Conservation (phyloP, 2,797 vertebrate genomes). For the Melanotaenia parkinsoni region DNA sequence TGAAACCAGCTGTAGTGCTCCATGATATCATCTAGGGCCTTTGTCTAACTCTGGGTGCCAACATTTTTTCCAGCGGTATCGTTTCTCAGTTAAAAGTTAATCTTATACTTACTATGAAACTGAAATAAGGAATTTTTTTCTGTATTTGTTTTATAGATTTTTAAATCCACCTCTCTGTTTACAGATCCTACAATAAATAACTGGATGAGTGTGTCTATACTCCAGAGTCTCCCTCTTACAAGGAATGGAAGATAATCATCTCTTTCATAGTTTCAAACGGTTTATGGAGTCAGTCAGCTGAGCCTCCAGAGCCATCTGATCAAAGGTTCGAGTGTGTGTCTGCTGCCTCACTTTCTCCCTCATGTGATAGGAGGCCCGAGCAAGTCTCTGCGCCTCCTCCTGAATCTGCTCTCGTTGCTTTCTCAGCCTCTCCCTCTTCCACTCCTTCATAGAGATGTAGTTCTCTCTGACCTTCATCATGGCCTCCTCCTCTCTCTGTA, state of each 20-base stretch:
- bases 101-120: no score
- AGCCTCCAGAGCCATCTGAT: constrained; percentile 77
- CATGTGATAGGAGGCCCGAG: constrained; percentile 79
- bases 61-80: not conserved
- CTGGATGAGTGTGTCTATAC: not conserved
- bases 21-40: not conserved
- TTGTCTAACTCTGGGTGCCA: no score
- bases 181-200: not conserved
- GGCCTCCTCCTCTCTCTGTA: constrained; percentile 77
- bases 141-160: not conserved
- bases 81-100: not conserved
- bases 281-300: constrained; percentile 69
- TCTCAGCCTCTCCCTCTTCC: constrained; percentile 73
- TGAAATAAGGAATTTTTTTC: not conserved
- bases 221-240: not conserved
- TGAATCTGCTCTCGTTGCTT: constrained; percentile 70
- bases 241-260: not conserved
- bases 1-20: not conserved
- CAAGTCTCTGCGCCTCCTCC: constrained; percentile 75
- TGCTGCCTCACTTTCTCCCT: constrained; percentile 76
- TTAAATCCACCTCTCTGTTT: constrained; percentile 1
- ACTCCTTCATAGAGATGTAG: constrained; percentile 72
- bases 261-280: constrained; percentile 63
- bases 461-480: constrained; percentile 64
- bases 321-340: constrained; percentile 69